Evolutionary conservation across 2,888 invertebrate species (phyloP).

Genomic region (Pachycephus smyrnensis): DNA sequence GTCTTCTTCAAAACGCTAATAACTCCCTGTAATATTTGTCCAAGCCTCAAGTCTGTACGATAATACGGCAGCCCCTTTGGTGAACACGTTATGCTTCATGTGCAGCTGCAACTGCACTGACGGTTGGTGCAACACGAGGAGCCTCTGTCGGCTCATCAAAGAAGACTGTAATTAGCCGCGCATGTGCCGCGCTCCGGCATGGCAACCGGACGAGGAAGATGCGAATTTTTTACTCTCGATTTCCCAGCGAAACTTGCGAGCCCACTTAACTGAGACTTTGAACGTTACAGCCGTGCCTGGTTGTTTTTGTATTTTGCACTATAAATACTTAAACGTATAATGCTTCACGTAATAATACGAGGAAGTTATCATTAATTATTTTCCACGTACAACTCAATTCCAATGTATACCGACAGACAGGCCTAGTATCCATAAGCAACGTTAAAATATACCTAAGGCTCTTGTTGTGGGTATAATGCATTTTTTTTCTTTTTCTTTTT

Average conservation of each 20-base stretch:
- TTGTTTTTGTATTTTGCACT: neutral
- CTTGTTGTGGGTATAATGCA: neutral
- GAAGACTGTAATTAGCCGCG: constrained; percentile 58
- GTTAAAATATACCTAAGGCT: neutral
- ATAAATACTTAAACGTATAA: neutral
- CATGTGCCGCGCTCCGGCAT: constrained; percentile 50
- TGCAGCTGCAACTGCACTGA: constrained; percentile 34
- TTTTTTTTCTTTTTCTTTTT: neutral
- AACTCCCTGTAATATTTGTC: neutral
- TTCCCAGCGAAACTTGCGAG: constrained; percentile 14
- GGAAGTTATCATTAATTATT: neutral
- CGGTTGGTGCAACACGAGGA: constrained; percentile 1
- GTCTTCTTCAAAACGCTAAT: neutral
- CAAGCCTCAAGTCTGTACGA: neutral
- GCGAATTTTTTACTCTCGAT: constrained; percentile 20
- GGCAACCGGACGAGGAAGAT: constrained; percentile 22
- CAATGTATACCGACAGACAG: neutral
- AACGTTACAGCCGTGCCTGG: neutral
- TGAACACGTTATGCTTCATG: neutral
- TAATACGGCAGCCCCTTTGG: neutral
- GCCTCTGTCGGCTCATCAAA: constrained; percentile 49
- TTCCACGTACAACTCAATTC: neutral
- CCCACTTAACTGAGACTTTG: constrained; percentile 4
- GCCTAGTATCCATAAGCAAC: neutral
- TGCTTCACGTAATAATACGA: neutral